A percentile compares a stretch with the other conserved stretches of the same genome.
These are phyloP conservation scores for Pelobates cultripes DNA, from an alignment of 2,797 vertebrate genomes.

Conservation along the genomic window DNA sequence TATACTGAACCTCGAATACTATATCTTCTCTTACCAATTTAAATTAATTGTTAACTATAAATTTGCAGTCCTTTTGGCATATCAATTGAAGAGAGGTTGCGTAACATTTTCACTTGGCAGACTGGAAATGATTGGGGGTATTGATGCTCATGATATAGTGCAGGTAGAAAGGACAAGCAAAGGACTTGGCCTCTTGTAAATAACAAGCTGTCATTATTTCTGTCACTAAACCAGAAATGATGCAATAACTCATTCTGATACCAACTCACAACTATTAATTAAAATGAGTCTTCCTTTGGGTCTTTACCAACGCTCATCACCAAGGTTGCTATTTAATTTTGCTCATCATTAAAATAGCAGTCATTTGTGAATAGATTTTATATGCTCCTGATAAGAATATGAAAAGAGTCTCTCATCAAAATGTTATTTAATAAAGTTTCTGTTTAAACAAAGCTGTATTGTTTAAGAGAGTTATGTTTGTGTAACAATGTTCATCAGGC, in stretches of 20 bases:
- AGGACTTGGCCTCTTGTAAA: constrained; percentile 42
- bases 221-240: constrained; percentile 45
- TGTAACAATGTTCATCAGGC: neutral
- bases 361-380: neutral
- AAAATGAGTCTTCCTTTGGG: neutral
- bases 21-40: neutral
- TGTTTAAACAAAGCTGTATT: neutral
- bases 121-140: constrained; percentile 33
- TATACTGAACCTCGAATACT: too few relatives aligned
- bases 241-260: constrained; percentile 30
- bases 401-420: neutral
- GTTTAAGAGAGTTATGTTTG: neutral
- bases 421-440: neutral
- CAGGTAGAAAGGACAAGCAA: constrained; percentile 42
- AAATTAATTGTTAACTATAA: constrained; percentile 48
- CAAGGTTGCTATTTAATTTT: neutral
- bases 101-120: constrained; percentile 47
- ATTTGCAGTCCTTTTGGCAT: constrained; percentile 38
- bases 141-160: constrained; percentile 34
- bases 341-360: neutral
- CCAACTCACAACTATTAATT: constrained; percentile 34
- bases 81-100: constrained; percentile 34
- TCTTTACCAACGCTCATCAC: neutral
- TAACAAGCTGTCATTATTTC: constrained; percentile 41
- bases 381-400: neutral